These are phyloP conservation scores for Clarias platycephalus DNA, from an alignment of 2,797 vertebrate genomes.

Conservation along the genomic window DNA sequence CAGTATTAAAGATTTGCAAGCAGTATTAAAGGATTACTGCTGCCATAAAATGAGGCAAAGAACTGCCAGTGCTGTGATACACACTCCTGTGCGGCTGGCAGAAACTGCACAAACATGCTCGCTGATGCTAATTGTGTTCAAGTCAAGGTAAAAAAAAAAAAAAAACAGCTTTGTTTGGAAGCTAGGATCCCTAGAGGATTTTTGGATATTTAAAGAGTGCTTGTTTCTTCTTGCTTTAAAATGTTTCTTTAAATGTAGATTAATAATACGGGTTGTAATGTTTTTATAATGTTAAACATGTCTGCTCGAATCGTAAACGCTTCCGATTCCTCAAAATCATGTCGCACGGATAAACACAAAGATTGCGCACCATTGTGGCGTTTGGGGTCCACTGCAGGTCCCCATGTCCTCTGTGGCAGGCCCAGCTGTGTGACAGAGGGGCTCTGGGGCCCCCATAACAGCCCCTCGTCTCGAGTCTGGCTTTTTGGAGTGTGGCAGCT, in stretches of 20 bases:
- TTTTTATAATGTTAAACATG: constrained; percentile 2
- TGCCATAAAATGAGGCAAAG: neutral
- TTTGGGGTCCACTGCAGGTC: constrained; percentile 19
- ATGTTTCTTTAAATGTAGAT: neutral
- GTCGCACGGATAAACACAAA: constrained; percentile 43
- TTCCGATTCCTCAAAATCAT: constrained; percentile 34
- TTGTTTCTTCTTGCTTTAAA: neutral
- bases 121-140: neutral
- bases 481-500: constrained; percentile 56
- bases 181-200: too few species aligned
- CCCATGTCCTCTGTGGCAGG: constrained; percentile 32
- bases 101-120: neutral
- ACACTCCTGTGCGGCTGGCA: neutral
- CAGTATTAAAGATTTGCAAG: constrained; percentile 33
- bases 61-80: neutral
- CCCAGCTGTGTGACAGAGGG: constrained; percentile 53
- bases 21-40: constrained; percentile 25
- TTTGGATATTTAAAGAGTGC: neutral
- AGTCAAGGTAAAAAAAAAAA: neutral
- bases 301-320: neutral
- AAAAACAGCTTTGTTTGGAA: neutral
- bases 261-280: neutral
- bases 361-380: constrained; percentile 7
- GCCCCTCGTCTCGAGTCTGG: constrained; percentile 39
- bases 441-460: constrained; percentile 29